Percentiles rank a stretch among this genome's conserved stretches.
Evolutionary conservation across 1,140 invertebrate species (phyloP).

Genomic region (Doryteuthis pealeii): DNA sequence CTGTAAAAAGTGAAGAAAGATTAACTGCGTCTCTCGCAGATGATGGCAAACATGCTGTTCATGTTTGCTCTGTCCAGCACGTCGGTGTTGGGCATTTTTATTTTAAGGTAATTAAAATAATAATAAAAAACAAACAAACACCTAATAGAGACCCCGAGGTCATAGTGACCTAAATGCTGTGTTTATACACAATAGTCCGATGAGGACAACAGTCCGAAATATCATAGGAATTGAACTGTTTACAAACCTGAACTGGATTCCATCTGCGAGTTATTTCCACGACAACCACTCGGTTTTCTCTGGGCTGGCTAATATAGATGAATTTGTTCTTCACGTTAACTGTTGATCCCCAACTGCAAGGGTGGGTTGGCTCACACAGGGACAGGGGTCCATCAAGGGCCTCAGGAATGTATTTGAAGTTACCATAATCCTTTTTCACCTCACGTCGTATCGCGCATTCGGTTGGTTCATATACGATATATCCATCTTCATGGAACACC

Average conservation of each 20-base stretch:
- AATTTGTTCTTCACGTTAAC: conserved; percentile 75
- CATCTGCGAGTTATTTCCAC: conserved; percentile 56
- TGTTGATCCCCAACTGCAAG: conserved; percentile 70
- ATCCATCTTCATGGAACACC: conserved; percentile 77
- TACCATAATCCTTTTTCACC: conserved; percentile 65
- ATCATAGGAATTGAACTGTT: too few species aligned
- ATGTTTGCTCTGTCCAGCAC: too few species aligned
- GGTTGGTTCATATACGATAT: conserved; percentile 76
- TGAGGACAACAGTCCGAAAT: too few species aligned
- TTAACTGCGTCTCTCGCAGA: too few species aligned
- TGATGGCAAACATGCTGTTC: too few species aligned
- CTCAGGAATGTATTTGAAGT: conserved; percentile 52
- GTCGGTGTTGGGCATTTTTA: too few species aligned
- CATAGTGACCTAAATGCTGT: too few species aligned
- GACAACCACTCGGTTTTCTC: conserved; percentile 72
- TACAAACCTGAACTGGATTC: conserved; percentile 54
- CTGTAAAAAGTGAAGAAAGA: too few species aligned
- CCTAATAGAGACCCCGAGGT: too few species aligned
- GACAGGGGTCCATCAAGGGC: conserved; percentile 43
- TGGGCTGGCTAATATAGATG: conserved; percentile 76
- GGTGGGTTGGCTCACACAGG: conserved; percentile 39
- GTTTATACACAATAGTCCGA: too few species aligned
- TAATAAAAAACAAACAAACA: too few species aligned
- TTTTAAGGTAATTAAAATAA: too few species aligned
- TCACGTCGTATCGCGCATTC: conserved; percentile 74